phyloP scores from a whole-genome alignment of 2,888 invertebrate genomes.

The Gibbula magus region DNA sequence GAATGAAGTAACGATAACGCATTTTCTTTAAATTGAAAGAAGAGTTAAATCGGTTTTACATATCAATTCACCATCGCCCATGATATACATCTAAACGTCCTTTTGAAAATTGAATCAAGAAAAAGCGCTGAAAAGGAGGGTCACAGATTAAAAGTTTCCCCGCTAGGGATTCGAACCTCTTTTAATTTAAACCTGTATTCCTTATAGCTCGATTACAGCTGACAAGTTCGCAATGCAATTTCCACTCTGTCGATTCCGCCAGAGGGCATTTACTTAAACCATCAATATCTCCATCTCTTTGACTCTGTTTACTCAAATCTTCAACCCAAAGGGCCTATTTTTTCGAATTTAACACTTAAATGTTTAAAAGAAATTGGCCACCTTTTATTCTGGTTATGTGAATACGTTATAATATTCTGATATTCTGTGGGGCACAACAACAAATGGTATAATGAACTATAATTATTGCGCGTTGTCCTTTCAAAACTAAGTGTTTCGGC shows the following conservation, averaged over 20 bases:
- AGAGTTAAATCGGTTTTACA: no score
- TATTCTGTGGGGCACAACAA: neutral
- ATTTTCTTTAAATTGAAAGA: no score
- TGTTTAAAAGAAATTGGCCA: conserved; percentile 8
- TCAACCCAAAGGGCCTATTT: neutral
- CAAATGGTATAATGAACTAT: conserved; percentile 19
- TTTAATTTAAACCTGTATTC: no score
- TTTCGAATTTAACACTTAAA: neutral
- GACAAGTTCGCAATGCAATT: neutral
- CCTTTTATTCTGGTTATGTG: conserved; percentile 4
- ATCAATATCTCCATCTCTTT: neutral
- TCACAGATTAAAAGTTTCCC: no score
- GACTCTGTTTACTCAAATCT: neutral
- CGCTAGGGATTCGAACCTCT: no score
- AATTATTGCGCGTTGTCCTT: neutral
- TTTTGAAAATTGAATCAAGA: no score
- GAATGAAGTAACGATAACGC: no score
- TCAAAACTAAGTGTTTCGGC: conserved; percentile 12
- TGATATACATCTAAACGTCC: no score
- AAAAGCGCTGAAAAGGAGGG: no score
- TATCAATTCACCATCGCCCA: no score
- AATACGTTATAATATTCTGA: neutral
- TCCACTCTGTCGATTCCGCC: neutral
- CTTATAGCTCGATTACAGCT: no score
- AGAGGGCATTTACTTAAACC: neutral